Base-by-base conservation (phyloP, 2,113 vertebrate genomes). In the Synodontis membranacea region DNA sequence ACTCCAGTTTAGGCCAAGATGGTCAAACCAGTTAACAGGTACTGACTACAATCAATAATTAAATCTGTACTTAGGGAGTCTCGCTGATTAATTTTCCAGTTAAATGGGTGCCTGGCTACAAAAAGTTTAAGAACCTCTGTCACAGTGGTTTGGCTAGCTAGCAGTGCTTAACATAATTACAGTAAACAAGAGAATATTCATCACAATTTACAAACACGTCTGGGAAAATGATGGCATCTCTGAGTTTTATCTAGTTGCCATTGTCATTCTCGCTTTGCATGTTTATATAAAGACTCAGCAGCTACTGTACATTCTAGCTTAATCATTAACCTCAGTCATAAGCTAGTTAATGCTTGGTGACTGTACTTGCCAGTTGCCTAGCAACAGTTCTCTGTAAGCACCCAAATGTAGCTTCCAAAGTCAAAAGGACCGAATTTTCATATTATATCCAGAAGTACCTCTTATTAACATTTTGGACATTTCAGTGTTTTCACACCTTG, bases 271-370 rank as follows among this genome's bases (percentile, higher is more conserved):
- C 48, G 17, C 31, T 79, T 54, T 76, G 19, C 14, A 50, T 50
- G 31, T 76, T 76, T 6, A 76, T 50, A 76, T 50, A 31, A 48
- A 76, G 31, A 8, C 46, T 76, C 72, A 75, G 25, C 42, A 46
- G n/a, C n/a, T n/a, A n/a, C n/a, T n/a, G 11, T 28, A 46, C 75
- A 25, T 54, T 17, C 31, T 79, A 80, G 52, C 52, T 42, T 42
- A 58, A 42, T 80, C 34, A 80, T 80, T 42, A 58, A 80, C 52
- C 34, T 80, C 78, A 58, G 52, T 80, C 34, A 58, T 56, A 80
- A 80, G 19, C 48, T 42, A 80, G 52, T 39, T 42, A 28, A 42
- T 42, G 78, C 54, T 58, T 58, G 34, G 34, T 58, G 52, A 42
- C 52, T 23, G 4, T 25, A 58, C 37, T 80, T 58, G 34, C 78